Percentiles rank a stretch among this genome's conserved stretches.
phyloP scores from a whole-genome alignment of 2,797 vertebrate species.

The Anas bernieri region DNA sequence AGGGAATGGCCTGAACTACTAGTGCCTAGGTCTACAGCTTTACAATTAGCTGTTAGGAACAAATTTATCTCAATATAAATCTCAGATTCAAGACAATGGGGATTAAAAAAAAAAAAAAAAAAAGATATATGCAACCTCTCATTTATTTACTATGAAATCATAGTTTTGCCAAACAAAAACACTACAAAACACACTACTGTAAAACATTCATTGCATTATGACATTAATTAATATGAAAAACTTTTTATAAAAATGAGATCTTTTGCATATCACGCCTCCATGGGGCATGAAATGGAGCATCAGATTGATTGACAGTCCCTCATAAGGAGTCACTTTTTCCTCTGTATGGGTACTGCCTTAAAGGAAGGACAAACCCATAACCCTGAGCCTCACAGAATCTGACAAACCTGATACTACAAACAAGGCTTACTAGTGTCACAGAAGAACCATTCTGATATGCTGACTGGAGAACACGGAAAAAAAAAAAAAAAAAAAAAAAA shows the following conservation, averaged over 20 bases:
- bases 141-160: not conserved
- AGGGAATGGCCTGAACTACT: not conserved
- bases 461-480: not conserved
- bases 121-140: not conserved
- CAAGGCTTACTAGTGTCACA: not conserved
- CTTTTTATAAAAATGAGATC: not conserved
- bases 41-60: not conserved
- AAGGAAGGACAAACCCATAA: not conserved
- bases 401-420: not conserved
- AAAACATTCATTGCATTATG: not conserved
- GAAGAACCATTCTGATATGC: not conserved
- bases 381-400: not conserved
- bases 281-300: not conserved
- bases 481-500: not conserved
- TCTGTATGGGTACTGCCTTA: not conserved
- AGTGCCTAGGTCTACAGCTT: not conserved
- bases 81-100: not conserved
- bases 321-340: not conserved
- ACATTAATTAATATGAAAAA: not conserved
- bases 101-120: not conserved
- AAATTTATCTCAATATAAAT: not conserved
- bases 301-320: not conserved
- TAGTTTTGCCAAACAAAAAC: not conserved
- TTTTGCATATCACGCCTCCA: not conserved
- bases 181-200: not conserved